Base-by-base conservation (phyloP, 2,797 vertebrate genomes). In the Spinus pinus region DNA sequence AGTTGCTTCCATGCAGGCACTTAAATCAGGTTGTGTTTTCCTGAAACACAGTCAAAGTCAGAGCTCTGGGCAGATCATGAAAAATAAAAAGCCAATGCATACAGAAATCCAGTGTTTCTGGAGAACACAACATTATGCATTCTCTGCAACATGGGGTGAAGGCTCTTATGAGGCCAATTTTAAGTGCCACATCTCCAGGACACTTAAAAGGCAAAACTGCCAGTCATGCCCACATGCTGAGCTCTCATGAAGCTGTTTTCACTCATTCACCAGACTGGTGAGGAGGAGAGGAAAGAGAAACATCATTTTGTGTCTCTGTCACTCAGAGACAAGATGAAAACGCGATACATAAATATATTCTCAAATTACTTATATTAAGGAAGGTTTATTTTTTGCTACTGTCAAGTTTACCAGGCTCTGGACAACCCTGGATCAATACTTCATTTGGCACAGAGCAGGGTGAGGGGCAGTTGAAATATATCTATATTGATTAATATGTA, bases 401-500 rank as follows among this genome's bases (percentile, higher is more conserved):
- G 5, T 20, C 10, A 12, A 31, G 14, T 90, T 72, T 35, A 62
- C 20, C 28, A 77, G 49, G 39, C 66, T 69, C 44, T 4, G 1
- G 49, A 58, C 35, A 92, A 23, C 21, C 21, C 19, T 19, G 15
- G n/a, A 78, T 65, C 49, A 57, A 57, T 62, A 79, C 24, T 71
- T 64, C 10, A 77, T 54, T 47, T 73, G 17, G n/a, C 30, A 28
- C 19, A 33, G 31, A 66, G 25, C 0, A 7, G 2, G 3, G 3
- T 27, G 11, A 3, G 3, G 1, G 14, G 3, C 1, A 7, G 25
- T 16, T 35, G 18, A 70, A 65, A 77, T 5, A 17, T 4, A 49
- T 42, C 41, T 18, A 24, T 15, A 50, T 50, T 49, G 25, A 39
- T 60, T 57, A 57, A 50, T 7, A 22, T 14, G 37, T n/a, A 17